Base-by-base conservation (phyloP, 2,113 vertebrate species). In the Gambusia holbrooki region DNA sequence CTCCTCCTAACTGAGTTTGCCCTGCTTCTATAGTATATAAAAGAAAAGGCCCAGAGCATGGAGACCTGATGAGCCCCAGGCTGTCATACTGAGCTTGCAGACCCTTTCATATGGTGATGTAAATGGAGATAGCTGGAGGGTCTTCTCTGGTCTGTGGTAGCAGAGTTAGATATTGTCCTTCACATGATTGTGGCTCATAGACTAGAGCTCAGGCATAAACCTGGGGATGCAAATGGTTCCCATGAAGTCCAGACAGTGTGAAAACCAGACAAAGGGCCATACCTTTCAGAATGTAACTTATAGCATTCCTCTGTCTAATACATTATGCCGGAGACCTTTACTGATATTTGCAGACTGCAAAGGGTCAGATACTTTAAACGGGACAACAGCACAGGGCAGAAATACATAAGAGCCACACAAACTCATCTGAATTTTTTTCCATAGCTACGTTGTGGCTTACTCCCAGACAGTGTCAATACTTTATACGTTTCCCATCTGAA, bases 101-200 rank as follows among this genome's bases (percentile, higher is more conserved):
- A 71, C 81, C 40, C 92, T 93, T 93, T 91, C 87, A 93, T 93
- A 91, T 93, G 83, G 75, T 88, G 89, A 91, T 92, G 51, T 58
- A 58, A 83, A 87, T 85, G 87, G 67, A 10, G n/a, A 74, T 73
- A 61, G 68, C 71, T 80, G 67, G 81, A 81, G 82, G 80, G 51
- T 80, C 79, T 84, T 83, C 84, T 85, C 77, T 77, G 77, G 83
- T 77, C 75, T 63, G 83, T 79, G 68, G 60, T 83, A 79, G 81
- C 67, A 80, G 76, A 79, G 84, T 77, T 77, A 81, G 84, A 85
- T 91, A 73, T 89, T 90, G 81, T 77, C 72, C 87, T 81, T 74
- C 64, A 40, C 11, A 65, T 79, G 60, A 66, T 78, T 85, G 71
- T 71, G 71, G 74, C 60, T 77, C 28, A 67, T 73, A 68, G 77